Base-by-base conservation (phyloP, 2,888 invertebrate species). In the Hemaris fuciformis region DNA sequence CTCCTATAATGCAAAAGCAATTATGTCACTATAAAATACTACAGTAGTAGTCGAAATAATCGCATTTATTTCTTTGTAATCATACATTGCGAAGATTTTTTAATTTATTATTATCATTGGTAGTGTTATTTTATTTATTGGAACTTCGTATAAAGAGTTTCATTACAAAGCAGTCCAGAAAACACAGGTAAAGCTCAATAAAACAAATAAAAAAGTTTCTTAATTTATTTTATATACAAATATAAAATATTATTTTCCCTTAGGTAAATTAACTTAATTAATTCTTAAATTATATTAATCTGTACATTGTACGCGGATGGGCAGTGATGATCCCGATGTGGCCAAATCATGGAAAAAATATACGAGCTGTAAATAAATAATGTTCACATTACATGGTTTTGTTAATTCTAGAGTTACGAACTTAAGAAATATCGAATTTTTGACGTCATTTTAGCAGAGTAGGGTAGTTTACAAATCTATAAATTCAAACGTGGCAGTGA, bases 151-250 rank as follows among this genome's bases (percentile, higher is more conserved):
- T n/a, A n/a, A n/a, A n/a, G n/a, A n/a, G n/a, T n/a, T 15, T 7
- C 3, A 7, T 7, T 8, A 15, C 1, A 8, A 7, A 43, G 7
- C n/a, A n/a, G n/a, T n/a, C n/a, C n/a, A 34, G 13, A 34, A 34
- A 34, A 8, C n/a, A n/a, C n/a, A 43, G 6, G 45, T 45, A 15
- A 7, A 1, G 18, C 62, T 65, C 69, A 65, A 60, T 76, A 76
- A 80, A 73, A 71, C 31, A 53, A 27, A 73, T 71, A 70, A 80
- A 67, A n/a, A 38, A n/a, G n/a, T 76, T 73, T 70, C 72, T 84
- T 85, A 75, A 77, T 75, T 84, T 83, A 80, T 87, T 87, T 87
- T 90, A 90, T 89, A 88, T 91, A 91, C 90, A 91, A 89, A 85
- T 88, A 89, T 72, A 88, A 89, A 87, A 61, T 61, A 61, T 45